Percentiles rank a stretch among this genome's conserved stretches.
These are phyloP conservation scores for Venustoraphidia nigricollis DNA, from an alignment of 2,888 invertebrate species.

Conservation along the genomic window DNA sequence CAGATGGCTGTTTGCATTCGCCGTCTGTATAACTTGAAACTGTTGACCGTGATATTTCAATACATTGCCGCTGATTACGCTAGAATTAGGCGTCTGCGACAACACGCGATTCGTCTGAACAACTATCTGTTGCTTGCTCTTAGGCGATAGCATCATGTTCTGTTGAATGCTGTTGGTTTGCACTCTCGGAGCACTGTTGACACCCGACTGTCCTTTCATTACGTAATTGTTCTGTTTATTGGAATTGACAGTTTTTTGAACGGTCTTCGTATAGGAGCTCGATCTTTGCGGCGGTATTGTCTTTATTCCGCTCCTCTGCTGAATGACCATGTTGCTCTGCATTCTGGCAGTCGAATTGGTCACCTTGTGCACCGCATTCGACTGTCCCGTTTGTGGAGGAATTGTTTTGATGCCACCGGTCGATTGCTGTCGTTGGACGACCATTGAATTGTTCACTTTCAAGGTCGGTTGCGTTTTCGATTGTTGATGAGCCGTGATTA, in stretches of 20 bases:
- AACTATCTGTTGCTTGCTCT: neutral
- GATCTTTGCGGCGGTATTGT: constrained; percentile 27
- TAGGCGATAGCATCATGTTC: neutral
- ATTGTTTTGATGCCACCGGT: constrained; percentile 23
- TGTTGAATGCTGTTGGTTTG: neutral
- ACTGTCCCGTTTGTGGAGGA: constrained; percentile 22
- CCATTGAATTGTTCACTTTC: constrained; percentile 10
- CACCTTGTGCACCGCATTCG: constrained; percentile 6
- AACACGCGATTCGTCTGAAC: neutral
- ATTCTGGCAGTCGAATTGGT: neutral
- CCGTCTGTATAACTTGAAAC: neutral
- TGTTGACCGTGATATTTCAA: constrained; percentile 5
- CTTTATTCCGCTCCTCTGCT: constrained; percentile 19
- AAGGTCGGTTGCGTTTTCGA: constrained; percentile 17
- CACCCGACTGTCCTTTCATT: neutral
- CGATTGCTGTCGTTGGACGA: constrained; percentile 17
- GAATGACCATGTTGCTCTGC: constrained; percentile 3
- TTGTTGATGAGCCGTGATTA: constrained; percentile 16
- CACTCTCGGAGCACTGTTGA: too few relatives aligned
- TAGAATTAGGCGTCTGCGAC: neutral
- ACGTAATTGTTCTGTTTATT: constrained; percentile 1
- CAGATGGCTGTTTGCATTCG: too few relatives aligned
- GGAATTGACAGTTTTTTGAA: neutral
- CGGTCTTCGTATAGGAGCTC: neutral
- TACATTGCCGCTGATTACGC: neutral